phyloP scores from a whole-genome alignment of 1,140 invertebrate genomes.

The Arctopsyche grandis region DNA sequence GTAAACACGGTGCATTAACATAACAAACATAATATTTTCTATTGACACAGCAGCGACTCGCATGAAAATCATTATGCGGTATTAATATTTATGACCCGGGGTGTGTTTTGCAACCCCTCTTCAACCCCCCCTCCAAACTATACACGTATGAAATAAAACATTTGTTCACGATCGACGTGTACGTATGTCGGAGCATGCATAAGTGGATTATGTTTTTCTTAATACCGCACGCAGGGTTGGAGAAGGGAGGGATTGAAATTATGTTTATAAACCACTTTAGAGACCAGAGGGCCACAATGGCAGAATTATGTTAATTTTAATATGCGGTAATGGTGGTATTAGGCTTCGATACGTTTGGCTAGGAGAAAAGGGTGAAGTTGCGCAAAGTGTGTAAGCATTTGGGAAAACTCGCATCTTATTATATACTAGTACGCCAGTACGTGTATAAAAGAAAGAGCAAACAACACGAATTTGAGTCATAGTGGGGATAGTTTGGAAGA shows the following conservation, averaged over 20 bases:
- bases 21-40: conserved; percentile 38
- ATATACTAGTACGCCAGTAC: no score
- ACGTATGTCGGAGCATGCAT: background rate
- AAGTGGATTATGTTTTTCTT: conserved; percentile 48
- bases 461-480: no score
- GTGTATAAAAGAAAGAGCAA: no score
- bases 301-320: conserved; percentile 49
- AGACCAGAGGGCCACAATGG: conserved; percentile 36
- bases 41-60: conserved; percentile 19
- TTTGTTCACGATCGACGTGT: background rate
- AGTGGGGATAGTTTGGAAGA: no score
- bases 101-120: conserved; percentile 1
- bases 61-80: conserved; percentile 31
- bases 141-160: background rate
- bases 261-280: conserved; percentile 48
- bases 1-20: conserved; percentile 30
- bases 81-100: conserved; percentile 40
- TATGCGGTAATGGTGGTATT: conserved; percentile 46
- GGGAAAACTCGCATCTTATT: background rate
- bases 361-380: background rate
- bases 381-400: background rate
- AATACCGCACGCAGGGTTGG: conserved; percentile 27
- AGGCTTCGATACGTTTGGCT: conserved; percentile 17
- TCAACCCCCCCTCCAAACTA: background rate
- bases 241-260: conserved; percentile 1